Evolutionary conservation across 2,888 invertebrate species (phyloP).

Genomic region (Diarsia brunnea): DNA sequence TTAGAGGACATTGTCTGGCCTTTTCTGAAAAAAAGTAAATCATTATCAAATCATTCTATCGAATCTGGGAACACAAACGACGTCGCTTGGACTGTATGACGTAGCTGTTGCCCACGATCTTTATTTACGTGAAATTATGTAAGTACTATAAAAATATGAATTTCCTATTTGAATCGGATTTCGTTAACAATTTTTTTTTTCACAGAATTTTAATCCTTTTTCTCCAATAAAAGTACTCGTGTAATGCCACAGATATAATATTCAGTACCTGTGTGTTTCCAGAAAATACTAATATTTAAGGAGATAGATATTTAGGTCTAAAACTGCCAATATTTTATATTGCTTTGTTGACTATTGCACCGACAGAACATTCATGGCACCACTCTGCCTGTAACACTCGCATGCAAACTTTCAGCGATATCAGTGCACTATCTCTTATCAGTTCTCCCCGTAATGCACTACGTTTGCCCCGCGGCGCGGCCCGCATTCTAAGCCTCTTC

Average conservation of each 20-base stretch:
- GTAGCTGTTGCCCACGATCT: too few species aligned
- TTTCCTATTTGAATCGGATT: too few species aligned
- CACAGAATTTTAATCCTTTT: too few species aligned
- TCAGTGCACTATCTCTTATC: constrained; percentile 38
- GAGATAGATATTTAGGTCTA: too few species aligned
- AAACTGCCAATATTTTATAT: too few species aligned
- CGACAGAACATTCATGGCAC: background rate
- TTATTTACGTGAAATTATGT: too few species aligned
- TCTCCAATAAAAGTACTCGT: too few species aligned
- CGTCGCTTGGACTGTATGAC: background rate
- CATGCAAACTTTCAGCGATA: constrained; percentile 25
- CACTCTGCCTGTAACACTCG: background rate
- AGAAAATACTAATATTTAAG: too few species aligned
- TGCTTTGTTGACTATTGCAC: background rate
- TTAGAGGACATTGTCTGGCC: background rate
- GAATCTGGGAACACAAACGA: too few species aligned
- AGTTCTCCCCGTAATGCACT: constrained; percentile 50
- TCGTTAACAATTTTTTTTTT: too few species aligned
- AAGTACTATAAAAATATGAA: too few species aligned
- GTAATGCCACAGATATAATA: background rate
- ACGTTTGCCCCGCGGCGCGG: constrained; percentile 28
- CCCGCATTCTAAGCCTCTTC: constrained; percentile 47
- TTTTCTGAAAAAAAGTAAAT: background rate
- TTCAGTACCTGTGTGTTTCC: background rate
- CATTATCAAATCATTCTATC: background rate